phyloP scores from a whole-genome alignment of 2,113 vertebrate genomes.

The Calyptomena viridis region DNA sequence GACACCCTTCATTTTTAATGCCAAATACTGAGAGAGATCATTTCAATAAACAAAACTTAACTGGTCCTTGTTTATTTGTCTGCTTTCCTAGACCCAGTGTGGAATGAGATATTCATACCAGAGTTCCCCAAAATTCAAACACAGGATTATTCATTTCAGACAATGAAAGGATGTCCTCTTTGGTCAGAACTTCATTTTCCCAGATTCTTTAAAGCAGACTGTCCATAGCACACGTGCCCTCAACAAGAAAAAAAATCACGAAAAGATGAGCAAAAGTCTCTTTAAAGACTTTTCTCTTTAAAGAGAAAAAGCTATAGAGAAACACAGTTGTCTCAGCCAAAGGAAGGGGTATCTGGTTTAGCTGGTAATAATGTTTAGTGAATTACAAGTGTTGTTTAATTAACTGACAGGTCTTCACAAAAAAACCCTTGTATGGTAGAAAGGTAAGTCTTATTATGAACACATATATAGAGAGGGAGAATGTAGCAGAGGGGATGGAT shows the following conservation, averaged over 20 bases:
- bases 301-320: background rate
- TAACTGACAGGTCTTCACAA: background rate
- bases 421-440: rapidly evolving
- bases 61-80: background rate
- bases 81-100: background rate
- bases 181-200: background rate
- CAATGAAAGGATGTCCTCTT: background rate
- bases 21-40: background rate
- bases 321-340: background rate
- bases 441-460: background rate
- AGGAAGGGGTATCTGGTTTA: background rate
- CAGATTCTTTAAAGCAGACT: background rate
- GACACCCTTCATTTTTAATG: background rate
- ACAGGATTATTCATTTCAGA: background rate
- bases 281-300: background rate
- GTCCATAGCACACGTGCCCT: background rate
- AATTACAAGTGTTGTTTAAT: background rate
- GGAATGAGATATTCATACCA: background rate
- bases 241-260: background rate
- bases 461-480: background rate
- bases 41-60: background rate
- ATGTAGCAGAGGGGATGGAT: background rate
- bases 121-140: background rate
- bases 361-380: background rate
- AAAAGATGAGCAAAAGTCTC: background rate